These are phyloP conservation scores for Callospermophilus lateralis DNA, from an alignment of 2,113 vertebrate genomes.

Conservation along the genomic window DNA sequence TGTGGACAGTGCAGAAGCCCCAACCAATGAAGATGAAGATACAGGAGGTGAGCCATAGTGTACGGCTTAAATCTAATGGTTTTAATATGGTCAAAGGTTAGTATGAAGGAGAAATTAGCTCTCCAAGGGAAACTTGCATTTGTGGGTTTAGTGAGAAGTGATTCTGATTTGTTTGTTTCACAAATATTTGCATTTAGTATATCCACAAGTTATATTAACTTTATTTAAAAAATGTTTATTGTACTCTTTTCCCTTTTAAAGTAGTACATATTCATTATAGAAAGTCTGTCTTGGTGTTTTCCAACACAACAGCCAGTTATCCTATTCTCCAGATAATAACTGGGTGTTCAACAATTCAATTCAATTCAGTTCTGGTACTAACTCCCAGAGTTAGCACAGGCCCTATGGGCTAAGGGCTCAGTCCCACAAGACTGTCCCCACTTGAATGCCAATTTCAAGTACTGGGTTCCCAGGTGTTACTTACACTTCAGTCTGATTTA, in stretches of 20 bases:
- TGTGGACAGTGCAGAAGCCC: constrained; percentile 83
- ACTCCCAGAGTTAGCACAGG: neutral
- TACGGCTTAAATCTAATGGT: neutral
- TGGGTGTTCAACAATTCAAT: neutral
- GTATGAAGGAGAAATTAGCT: constrained; percentile 4
- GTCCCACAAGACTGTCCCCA: neutral
- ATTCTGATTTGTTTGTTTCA: constrained; percentile 43
- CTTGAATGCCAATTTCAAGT: neutral
- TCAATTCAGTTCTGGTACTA: neutral
- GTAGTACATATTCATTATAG: neutral
- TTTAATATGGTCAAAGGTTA: neutral
- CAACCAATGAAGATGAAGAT: constrained; percentile 83
- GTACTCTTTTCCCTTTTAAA: constrained; percentile 47
- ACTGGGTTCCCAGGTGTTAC: neutral
- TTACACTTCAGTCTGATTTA: neutral
- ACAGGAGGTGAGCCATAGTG: constrained; percentile 84
- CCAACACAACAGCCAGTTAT: neutral
- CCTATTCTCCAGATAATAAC: neutral
- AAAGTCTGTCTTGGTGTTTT: constrained; percentile 26
- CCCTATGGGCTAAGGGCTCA: neutral
- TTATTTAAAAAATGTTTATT: constrained; percentile 14
- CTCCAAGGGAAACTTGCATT: neutral
- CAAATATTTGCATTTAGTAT: constrained; percentile 26
- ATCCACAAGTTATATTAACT: constrained; percentile 23
- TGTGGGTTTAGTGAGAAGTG: neutral